These are phyloP conservation scores for Lycopodina hypogea DNA, from an alignment of 37 sponge, comb jelly and placozoan species.

Conservation along the genomic window DNA sequence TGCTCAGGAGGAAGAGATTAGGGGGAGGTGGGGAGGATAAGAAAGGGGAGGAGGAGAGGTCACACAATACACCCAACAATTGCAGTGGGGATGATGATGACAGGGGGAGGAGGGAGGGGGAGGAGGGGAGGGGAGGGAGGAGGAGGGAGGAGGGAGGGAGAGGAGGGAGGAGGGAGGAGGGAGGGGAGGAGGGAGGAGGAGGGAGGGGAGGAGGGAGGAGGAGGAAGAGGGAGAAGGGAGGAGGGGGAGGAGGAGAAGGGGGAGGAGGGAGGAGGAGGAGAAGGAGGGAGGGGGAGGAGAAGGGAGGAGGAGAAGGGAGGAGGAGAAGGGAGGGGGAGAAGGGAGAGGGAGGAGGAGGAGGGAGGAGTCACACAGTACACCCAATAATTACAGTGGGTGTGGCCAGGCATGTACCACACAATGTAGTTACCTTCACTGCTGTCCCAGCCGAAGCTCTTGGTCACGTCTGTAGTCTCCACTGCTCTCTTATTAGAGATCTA, in stretches of 20 bases:
- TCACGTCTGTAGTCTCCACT: constrained; percentile 93
- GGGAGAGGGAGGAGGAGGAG: too few species aligned
- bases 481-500: constrained; percentile 82
- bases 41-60: too few species aligned
- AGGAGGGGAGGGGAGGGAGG: too few species aligned
- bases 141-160: background rate
- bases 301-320: too few species aligned
- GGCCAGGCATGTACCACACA: background rate
- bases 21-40: too few species aligned
- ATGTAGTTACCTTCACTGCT: constrained; percentile 75
- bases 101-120: background rate
- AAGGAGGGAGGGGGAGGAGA: too few species aligned
- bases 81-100: too few species aligned
- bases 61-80: background rate
- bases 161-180: background rate
- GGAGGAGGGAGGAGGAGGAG: too few species aligned
- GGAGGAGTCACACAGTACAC: background rate
- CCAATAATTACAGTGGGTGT: background rate
- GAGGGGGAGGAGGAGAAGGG: too few species aligned
- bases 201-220: background rate
- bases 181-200: background rate
- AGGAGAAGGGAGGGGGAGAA: too few species aligned
- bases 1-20: too few species aligned
- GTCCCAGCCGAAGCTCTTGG: constrained; percentile 96
- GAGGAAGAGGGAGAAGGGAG: background rate